Conservation (phyloP, 2,797 vertebrate species). For the Gymnoscopelus microlampas region DNA sequence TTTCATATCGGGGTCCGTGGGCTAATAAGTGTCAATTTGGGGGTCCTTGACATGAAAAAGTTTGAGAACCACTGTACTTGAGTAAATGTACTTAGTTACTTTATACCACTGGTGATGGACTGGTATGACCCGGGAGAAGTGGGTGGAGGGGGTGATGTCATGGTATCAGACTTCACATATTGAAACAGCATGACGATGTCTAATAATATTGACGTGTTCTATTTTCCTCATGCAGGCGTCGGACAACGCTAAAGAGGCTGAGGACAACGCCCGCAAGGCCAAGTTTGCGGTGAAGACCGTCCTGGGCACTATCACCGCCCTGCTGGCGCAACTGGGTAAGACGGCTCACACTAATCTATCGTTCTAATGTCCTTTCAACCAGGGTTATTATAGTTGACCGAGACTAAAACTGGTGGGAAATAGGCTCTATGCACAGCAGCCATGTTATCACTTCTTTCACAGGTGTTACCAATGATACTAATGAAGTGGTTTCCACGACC, state of each 20-base stretch:
- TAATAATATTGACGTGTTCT: background rate
- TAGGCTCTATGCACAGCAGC: too few species aligned
- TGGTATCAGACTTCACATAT: background rate
- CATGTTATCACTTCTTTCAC: too few species aligned
- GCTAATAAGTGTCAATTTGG: too few species aligned
- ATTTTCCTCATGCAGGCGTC: conserved; percentile 82
- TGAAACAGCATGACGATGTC: background rate
- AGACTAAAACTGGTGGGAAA: too few species aligned
- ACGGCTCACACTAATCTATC: background rate
- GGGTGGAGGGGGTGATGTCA: background rate
- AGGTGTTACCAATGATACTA: too few species aligned
- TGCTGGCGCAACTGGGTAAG: conserved; percentile 91
- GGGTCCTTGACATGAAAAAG: too few species aligned
- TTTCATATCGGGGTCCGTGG: too few species aligned
- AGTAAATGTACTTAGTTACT: too few species aligned
- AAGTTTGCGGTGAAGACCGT: conserved; percentile 90
- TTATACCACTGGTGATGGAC: conserved; percentile 35
- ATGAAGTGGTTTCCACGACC: too few species aligned
- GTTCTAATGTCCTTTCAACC: background rate
- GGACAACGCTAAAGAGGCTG: conserved; percentile 91
- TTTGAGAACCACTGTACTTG: too few species aligned
- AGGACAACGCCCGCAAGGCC: conserved; percentile 94
- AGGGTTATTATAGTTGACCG: too few species aligned
- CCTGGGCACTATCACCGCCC: conserved; percentile 85
- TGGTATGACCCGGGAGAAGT: conserved; percentile 82